Base-by-base conservation (phyloP, 2,888 invertebrate species). In the Dolichomitus sp. region DNA sequence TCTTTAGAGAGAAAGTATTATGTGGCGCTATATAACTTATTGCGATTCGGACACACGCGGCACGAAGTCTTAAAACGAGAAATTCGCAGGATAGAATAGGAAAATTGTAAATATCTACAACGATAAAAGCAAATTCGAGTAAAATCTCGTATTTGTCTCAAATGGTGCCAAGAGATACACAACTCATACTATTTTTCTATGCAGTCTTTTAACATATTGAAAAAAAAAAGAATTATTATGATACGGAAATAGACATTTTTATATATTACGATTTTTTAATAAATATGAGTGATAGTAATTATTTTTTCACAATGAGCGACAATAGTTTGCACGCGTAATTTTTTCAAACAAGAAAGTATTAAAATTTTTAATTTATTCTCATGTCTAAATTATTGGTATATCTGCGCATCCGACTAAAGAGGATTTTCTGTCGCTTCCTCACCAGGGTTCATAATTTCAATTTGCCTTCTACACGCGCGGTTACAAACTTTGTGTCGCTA, bases 361-460 rank as follows among this genome's bases (percentile, higher is more conserved):
- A 3, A 19, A 12, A 52, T 23, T 23, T 1, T 11, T 23, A 11
- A 23, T 19, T 23, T 9, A 14, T 52, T 12, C 2, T 23, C 12
- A 23, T 12, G n/a, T 5, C 4, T 48, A 17, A 2, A 30, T 59
- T 59, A 33, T 33, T 17, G n/a, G 9, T 17, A 30, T 5, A 33
- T 7, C 7, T 33, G 17, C 3, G 9, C 6, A 27, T 48, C 17
- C 23, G 37, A 19, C 5, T 23, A 63, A 30, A 12, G 9, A 2
- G 17, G 14, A 63, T 37, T 61, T 73, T 50, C 33, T 23, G 27
- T 42, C n/a, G 30, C 33, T 66, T 33, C 37, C 42, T 54, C 72
- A 40, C 27, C 37, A 61, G 75, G 84, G 81, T 85, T 89, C 83
- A 85, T 73, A 88, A 88, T 89, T 87, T 89, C 85, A 85, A 84